Base-by-base conservation (phyloP, 1,140 invertebrate species). In the Megalonaias nervosa region DNA sequence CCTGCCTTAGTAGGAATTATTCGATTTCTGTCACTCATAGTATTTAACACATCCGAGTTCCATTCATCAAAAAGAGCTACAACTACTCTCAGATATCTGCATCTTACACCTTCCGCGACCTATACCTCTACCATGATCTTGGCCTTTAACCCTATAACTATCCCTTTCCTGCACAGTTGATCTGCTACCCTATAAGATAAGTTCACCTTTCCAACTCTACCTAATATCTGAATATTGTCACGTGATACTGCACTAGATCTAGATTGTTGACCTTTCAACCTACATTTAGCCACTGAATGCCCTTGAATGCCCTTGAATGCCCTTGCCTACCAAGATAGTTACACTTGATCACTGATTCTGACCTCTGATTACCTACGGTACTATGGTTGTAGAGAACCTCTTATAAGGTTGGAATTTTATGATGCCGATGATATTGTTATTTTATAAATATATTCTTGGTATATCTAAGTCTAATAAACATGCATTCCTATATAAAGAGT, bases 1-100 rank as follows among this genome's bases (percentile, higher is more conserved):
- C 72, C 77, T 31, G 26, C 21, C 12, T 17, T 14, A 17, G 75
- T 71, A 12, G 71, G 72, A 21, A n/a, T 15, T 1, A 66, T 26
- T 66, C 12, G 31, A 19, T 26, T 19, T 21, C 2, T 26, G 19
- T n/a, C 1, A 26, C 15, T 16, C 15, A 15, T 66, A 26, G 26
- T 26, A 15, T 26, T 23, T 66, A 66, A 15, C 64, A 21, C 2
- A 15, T 16, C 23, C 64, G 12, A 1, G 1, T 11, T 9, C 16
- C 23, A 19, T 66, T 19, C 16, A 19, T 66, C 64, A 21, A 1
- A 19, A 1, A 19, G 19, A n/a, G 19, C 14, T 5, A 21, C 3
- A 26, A 38, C 31, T 26, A 26, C 26, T 26, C 23, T 13, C 23
- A 23, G 14, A 14, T 6, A 23, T 31, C 66, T 67, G 15, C 0